These are phyloP conservation scores for Tinea pellionella DNA, from an alignment of 2,888 invertebrate genomes.

Conservation along the genomic window DNA sequence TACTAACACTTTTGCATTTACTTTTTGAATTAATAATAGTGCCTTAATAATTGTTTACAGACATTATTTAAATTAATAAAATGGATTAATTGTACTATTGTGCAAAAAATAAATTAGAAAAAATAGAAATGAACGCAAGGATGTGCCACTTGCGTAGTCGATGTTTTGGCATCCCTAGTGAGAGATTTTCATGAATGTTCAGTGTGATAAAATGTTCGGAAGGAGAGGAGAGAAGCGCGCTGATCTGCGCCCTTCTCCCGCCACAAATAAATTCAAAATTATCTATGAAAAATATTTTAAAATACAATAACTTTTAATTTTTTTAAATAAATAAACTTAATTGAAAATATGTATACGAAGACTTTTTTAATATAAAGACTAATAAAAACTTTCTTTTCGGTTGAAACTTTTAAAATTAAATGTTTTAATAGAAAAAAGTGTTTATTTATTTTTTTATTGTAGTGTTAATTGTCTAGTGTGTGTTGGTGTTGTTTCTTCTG, in stretches of 20 bases:
- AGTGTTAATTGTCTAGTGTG: not conserved
- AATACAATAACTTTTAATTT: too few relatives aligned
- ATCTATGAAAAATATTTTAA: conserved; percentile 4
- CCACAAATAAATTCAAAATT: conserved; percentile 51
- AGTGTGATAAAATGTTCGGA: conserved; percentile 58
- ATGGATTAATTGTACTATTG: too few relatives aligned
- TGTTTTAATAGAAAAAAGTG: not conserved
- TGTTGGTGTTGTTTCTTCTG: not conserved
- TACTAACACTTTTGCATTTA: too few relatives aligned
- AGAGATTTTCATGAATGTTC: conserved; percentile 46
- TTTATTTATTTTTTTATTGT: not conserved
- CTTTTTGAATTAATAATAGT: too few relatives aligned
- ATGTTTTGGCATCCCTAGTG: conserved; percentile 34
- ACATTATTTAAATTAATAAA: too few relatives aligned
- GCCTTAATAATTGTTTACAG: too few relatives aligned
- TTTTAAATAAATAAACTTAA: too few relatives aligned
- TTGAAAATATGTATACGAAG: not conserved
- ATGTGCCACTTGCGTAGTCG: not conserved
- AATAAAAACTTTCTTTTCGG: not conserved
- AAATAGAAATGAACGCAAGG: not conserved
- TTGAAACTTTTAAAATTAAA: not conserved
- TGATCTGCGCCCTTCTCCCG: conserved; percentile 39
- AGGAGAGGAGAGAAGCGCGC: conserved; percentile 40
- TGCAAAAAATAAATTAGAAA: too few relatives aligned
- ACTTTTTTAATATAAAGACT: not conserved